Evolutionary conservation across 2,888 invertebrate species (phyloP).

Genomic region (Nudaria mundana): DNA sequence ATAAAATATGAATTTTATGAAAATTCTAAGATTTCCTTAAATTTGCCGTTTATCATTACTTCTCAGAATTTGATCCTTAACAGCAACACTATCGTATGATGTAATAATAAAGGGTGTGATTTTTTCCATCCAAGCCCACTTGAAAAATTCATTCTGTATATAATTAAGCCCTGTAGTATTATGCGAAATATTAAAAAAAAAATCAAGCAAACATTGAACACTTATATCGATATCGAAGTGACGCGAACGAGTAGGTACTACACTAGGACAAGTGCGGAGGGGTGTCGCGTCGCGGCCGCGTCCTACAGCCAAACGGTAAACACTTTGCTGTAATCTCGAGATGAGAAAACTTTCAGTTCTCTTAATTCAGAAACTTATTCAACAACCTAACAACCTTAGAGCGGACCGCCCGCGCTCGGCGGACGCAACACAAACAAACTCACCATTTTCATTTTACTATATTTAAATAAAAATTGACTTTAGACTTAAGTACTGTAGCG

Average conservation of each 20-base stretch:
- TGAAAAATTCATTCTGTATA: too few relatives aligned
- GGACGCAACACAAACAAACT: slow-evolving; percentile 77
- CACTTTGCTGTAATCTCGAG: slow-evolving; percentile 82
- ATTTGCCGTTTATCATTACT: too few relatives aligned
- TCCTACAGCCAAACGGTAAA: slow-evolving; percentile 81
- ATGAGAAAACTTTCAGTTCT: slow-evolving; percentile 83
- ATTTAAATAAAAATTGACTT: slow-evolving; percentile 47
- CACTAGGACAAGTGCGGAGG: slow-evolving; percentile 24
- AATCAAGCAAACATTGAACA: too few relatives aligned
- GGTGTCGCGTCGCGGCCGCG: slow-evolving; percentile 60
- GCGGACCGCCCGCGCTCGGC: slow-evolving; percentile 69
- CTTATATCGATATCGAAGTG: slow-evolving; percentile 21
- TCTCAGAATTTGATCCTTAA: too few relatives aligned
- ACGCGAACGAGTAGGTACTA: neutral
- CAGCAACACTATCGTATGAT: too few relatives aligned
- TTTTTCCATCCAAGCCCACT: too few relatives aligned
- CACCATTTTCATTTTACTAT: slow-evolving; percentile 69
- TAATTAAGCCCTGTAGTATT: neutral
- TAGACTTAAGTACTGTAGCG: slow-evolving; percentile 7
- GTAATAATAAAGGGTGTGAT: too few relatives aligned
- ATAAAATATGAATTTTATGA: too few relatives aligned
- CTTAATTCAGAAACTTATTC: slow-evolving; percentile 83
- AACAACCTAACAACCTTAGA: slow-evolving; percentile 81
- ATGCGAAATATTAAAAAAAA: too few relatives aligned
- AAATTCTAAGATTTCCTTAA: too few relatives aligned